Percentiles rank a stretch among this genome's conserved stretches.
phyloP scores from a whole-genome alignment of 2,888 invertebrate species.

The Diaprepes abbreviatus region DNA sequence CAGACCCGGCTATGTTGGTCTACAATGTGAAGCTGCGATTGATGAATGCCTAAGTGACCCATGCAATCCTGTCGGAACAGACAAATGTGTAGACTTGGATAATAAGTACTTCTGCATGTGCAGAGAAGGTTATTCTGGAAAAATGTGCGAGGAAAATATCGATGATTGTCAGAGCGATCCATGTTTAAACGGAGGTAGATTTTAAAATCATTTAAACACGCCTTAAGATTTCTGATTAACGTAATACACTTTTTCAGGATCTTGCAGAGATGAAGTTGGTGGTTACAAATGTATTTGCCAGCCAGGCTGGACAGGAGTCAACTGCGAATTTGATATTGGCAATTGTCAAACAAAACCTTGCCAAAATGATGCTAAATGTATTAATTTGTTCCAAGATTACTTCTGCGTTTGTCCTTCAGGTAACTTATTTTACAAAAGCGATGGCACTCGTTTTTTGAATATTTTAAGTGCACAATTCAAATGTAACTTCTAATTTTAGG shows the following conservation, averaged over 20 bases:
- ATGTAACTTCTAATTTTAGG: too few relatives aligned
- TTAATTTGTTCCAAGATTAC: slow-evolving; percentile 91
- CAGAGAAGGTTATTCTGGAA: slow-evolving; percentile 88
- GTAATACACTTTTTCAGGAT: slow-evolving; percentile 68
- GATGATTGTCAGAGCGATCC: slow-evolving; percentile 89
- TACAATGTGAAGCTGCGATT: slow-evolving; percentile 94
- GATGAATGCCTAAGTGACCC: slow-evolving; percentile 94
- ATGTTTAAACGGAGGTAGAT: slow-evolving; percentile 82
- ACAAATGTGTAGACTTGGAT: slow-evolving; percentile 89
- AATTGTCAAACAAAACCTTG: slow-evolving; percentile 90
- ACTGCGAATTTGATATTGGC: slow-evolving; percentile 90
- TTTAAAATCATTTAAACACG: too few relatives aligned
- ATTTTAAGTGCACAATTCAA: too few relatives aligned
- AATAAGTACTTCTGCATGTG: slow-evolving; percentile 91
- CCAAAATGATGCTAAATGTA: slow-evolving; percentile 92
- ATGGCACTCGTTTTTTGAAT: too few relatives aligned
- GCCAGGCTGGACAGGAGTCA: slow-evolving; percentile 88
- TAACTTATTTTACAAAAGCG: slow-evolving; percentile 68
- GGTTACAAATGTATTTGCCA: slow-evolving; percentile 86
- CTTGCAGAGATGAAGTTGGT: slow-evolving; percentile 88
- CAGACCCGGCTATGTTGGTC: slow-evolving; percentile 90
- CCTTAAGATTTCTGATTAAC: too few relatives aligned
- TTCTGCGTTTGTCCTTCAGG: slow-evolving; percentile 81
- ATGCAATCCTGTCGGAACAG: slow-evolving; percentile 91
- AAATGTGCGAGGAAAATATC: slow-evolving; percentile 86